Evolutionary conservation across 2,888 invertebrate species (phyloP).

Genomic region (Agonum fuliginosum): DNA sequence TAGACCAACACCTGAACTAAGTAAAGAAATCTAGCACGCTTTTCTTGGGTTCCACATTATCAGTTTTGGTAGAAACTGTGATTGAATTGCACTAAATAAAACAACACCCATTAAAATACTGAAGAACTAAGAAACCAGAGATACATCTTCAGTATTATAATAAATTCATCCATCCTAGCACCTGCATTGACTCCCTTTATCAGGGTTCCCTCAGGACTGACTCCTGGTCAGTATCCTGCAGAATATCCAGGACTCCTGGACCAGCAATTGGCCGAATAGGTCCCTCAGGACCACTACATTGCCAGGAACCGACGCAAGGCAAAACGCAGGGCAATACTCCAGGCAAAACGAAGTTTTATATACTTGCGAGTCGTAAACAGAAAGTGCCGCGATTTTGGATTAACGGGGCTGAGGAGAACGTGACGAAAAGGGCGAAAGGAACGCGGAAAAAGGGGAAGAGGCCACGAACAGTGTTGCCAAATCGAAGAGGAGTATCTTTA

Average conservation of each 20-base stretch:
- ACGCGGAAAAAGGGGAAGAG: not conserved
- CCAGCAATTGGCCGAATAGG: slow-evolving; percentile 52
- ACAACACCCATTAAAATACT: too few relatives aligned
- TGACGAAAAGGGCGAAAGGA: not conserved
- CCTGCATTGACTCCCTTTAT: too few relatives aligned
- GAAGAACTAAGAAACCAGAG: too few relatives aligned
- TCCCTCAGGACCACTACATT: slow-evolving; percentile 50
- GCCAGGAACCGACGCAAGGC: not conserved
- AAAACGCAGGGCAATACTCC: not conserved
- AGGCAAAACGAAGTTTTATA: slow-evolving; percentile 23
- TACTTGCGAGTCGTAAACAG: slow-evolving; percentile 51
- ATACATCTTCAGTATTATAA: too few relatives aligned
- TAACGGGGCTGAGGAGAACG: slow-evolving; percentile 33
- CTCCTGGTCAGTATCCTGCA: slow-evolving; percentile 20
- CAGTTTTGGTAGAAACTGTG: too few relatives aligned
- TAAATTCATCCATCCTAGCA: too few relatives aligned
- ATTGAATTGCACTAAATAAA: too few relatives aligned
- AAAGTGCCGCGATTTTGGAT: slow-evolving; percentile 56
- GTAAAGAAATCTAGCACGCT: too few relatives aligned
- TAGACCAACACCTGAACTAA: too few relatives aligned
- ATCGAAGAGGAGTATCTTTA: not conserved
- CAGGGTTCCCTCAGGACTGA: too few relatives aligned
- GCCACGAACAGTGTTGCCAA: not conserved
- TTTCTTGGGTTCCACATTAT: too few relatives aligned
- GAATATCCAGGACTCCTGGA: not conserved